Evolutionary conservation across 2,797 vertebrate species (phyloP).

Genomic region (Adelosebastes latens): DNA sequence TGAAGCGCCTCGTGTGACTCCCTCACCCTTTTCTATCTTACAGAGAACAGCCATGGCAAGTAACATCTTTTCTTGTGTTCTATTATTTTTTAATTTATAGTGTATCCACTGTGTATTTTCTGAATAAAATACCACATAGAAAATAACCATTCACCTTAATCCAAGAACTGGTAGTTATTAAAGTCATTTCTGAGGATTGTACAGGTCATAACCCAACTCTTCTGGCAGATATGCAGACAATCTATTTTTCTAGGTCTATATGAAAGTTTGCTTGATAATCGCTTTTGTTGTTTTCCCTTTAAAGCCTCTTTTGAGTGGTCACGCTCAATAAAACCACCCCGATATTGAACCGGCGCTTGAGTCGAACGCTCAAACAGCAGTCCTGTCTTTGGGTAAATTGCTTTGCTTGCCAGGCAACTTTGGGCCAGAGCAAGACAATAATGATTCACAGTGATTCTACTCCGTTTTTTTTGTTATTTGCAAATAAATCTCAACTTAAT

Average conservation of each 20-base stretch:
- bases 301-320: constrained; percentile 26
- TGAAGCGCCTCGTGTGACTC: constrained; percentile 58
- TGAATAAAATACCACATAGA: neutral
- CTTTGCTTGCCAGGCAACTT: constrained; percentile 10
- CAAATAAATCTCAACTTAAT: neutral
- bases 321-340: constrained; percentile 18
- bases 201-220: constrained; percentile 4
- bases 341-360: constrained; percentile 18
- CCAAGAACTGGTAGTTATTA: neutral
- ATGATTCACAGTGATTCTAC: neutral
- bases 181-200: neutral
- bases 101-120: neutral
- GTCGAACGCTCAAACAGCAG: constrained; percentile 9
- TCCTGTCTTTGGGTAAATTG: constrained; percentile 6
- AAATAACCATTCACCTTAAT: neutral
- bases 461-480: neutral
- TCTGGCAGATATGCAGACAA: neutral
- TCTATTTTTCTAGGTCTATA: neutral
- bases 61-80: neutral
- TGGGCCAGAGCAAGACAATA: neutral
- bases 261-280: constrained; percentile 1
- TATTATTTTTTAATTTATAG: neutral
- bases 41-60: neutral
- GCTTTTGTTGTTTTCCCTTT: constrained; percentile 15
- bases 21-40: neutral